Evolutionary conservation across 2,888 invertebrate species (phyloP), one percentile per base, ranked within the genome.

Genomic region (Hyppa rectilinea): DNA sequence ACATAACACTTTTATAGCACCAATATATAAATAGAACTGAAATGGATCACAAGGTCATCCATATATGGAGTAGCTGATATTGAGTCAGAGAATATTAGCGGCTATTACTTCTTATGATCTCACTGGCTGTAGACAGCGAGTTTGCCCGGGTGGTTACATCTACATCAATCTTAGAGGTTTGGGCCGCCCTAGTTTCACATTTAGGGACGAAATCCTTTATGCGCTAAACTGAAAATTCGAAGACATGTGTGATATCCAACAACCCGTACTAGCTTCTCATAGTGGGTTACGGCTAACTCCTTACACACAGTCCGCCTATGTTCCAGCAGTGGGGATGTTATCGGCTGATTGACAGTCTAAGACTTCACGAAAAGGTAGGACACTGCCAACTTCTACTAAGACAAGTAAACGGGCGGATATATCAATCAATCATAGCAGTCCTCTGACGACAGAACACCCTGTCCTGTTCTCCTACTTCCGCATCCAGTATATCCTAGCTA

Each of bases 31-130:
- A 75, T 75, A 65, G 66, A 49, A 17, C 31, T n/a, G 34, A 62
- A 75, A 75, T 75, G 55, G 36, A 40, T 17, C 1, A 29, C 75
- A 75, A 75, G 75, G 75, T 55, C 75, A n/a, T 23, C 49, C 34
- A 1, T n/a, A 80, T 75, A 75, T 80, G 75, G 75, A 20, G 59
- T 40, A 29, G 38, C 29, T 12, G 40, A 14, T 71, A 60, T 23
- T 67, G 78, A 52, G 38, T 74, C 52, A 71, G 38, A 38, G 14
- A 9, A 40, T 62, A 56, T 79, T 56, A 79, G 31, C 72, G 29
- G 23, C n/a, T 38, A 47, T 74, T 45, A 40, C 23, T 40, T 50
- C 23, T 49, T 34, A 58, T 77, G 72, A 77, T 72, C 43, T 72
- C 78, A 72, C 23, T 47, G 12, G 6, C 12, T 17, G 17, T 7